These are phyloP conservation scores for Apantesis nais DNA, from an alignment of 2,888 invertebrate genomes.

Conservation along the genomic window DNA sequence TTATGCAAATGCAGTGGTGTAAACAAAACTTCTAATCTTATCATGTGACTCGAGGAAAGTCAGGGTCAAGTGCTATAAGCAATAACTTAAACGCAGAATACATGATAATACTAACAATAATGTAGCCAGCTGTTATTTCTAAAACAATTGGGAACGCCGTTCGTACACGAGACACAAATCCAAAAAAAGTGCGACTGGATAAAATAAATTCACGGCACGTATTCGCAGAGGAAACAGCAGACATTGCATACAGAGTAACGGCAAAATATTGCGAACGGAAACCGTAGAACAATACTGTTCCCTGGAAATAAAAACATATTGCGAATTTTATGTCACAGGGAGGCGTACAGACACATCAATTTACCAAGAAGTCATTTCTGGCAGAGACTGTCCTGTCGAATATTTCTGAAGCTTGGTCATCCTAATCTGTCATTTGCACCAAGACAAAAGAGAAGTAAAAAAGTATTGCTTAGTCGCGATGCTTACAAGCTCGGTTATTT, in stretches of 20 bases:
- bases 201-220: slow-evolving; percentile 57
- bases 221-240: slow-evolving; percentile 56
- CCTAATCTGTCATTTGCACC: neutral
- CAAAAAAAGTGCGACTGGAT: slow-evolving; percentile 22
- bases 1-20: too few relatives aligned
- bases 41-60: too few relatives aligned
- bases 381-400: neutral
- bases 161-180: neutral
- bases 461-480: neutral
- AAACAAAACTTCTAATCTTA: too few relatives aligned
- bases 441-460: neutral
- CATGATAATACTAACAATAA: neutral
- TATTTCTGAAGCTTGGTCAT: neutral
- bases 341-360: neutral
- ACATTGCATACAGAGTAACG: slow-evolving; percentile 56
- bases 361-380: neutral
- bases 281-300: slow-evolving; percentile 17
- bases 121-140: neutral
- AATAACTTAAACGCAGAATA: neutral
- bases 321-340: slow-evolving; percentile 10
- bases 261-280: slow-evolving; percentile 60
- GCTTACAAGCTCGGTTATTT: neutral
- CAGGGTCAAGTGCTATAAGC: too few relatives aligned
- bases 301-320: neutral
- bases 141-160: neutral